phyloP scores from a whole-genome alignment of 2,888 invertebrate species.

The Busseola fusca region DNA sequence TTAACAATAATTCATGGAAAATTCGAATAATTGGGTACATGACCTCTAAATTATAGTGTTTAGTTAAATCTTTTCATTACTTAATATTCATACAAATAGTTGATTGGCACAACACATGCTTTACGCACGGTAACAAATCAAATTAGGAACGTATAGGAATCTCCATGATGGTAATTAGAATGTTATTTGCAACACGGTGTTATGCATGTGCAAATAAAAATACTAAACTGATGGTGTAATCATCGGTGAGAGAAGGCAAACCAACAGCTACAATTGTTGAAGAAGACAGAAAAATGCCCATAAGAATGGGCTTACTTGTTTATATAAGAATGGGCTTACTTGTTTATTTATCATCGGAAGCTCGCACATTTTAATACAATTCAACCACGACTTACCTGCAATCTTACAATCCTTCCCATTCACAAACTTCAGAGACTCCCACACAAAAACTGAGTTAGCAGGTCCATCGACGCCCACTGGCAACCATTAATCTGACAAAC shows the following conservation, averaged over 20 bases:
- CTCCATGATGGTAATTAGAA: constrained; percentile 10
- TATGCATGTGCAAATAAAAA: constrained; percentile 29
- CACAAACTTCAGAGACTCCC: constrained; percentile 42
- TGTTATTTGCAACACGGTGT: constrained; percentile 26
- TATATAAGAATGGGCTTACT: background rate
- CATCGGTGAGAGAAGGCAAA: background rate
- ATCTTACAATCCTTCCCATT: constrained; percentile 38
- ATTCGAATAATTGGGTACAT: constrained; percentile 1
- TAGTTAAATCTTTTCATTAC: constrained; percentile 4
- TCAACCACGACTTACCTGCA: constrained; percentile 25
- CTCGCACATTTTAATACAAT: background rate
- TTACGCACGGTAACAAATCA: constrained; percentile 21
- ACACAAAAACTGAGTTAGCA: constrained; percentile 57
- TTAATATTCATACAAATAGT: constrained; percentile 9
- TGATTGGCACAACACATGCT: constrained; percentile 12
- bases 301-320: background rate
- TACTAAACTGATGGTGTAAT: constrained; percentile 8
- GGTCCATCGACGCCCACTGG: constrained; percentile 65
- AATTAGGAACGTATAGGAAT: constrained; percentile 32
- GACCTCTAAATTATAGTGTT: background rate
- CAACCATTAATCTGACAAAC: constrained; percentile 59
- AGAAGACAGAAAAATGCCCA: background rate
- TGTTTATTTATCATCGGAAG: background rate
- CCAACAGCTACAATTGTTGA: background rate
- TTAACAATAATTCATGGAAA: constrained; percentile 1